phyloP scores from a whole-genome alignment of 2,888 invertebrate genomes.

The Allolobophora icterica region DNA sequence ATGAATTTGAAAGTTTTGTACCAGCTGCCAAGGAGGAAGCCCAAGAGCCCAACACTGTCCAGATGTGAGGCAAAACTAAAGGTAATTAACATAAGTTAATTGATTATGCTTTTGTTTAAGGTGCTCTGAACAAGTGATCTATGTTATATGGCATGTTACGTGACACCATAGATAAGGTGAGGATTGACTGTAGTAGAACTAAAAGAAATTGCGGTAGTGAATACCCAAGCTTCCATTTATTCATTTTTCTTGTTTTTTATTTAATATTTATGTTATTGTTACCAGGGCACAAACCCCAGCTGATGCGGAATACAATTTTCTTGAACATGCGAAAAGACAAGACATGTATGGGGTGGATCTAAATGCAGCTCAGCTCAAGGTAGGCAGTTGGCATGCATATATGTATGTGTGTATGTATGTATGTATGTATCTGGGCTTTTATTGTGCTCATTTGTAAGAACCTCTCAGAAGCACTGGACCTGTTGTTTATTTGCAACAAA shows the following conservation, averaged over 20 bases:
- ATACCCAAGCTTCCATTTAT: not conserved
- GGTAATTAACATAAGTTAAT: too few species aligned
- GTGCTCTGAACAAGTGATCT: not conserved
- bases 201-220: not conserved
- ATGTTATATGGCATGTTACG: not conserved
- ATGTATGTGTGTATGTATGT: too few species aligned
- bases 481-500: too few species aligned
- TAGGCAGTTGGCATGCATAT: not conserved
- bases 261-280: not conserved
- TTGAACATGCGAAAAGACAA: constrained; percentile 91
- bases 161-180: not conserved
- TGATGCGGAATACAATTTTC: constrained; percentile 93
- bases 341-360: constrained; percentile 97
- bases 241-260: not conserved
- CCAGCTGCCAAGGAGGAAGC: not conserved
- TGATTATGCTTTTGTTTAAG: not conserved
- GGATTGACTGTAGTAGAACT: not conserved
- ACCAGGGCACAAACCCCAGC: constrained; percentile 90
- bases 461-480: too few species aligned
- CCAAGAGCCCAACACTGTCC: not conserved
- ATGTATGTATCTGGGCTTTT: too few species aligned
- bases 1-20: not conserved
- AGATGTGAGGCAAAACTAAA: not conserved
- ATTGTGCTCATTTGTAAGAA: too few species aligned
- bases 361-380: constrained; percentile 70